Evolutionary conservation across 2,888 invertebrate species (phyloP).

Genomic region (Synergus gifuensis): DNA sequence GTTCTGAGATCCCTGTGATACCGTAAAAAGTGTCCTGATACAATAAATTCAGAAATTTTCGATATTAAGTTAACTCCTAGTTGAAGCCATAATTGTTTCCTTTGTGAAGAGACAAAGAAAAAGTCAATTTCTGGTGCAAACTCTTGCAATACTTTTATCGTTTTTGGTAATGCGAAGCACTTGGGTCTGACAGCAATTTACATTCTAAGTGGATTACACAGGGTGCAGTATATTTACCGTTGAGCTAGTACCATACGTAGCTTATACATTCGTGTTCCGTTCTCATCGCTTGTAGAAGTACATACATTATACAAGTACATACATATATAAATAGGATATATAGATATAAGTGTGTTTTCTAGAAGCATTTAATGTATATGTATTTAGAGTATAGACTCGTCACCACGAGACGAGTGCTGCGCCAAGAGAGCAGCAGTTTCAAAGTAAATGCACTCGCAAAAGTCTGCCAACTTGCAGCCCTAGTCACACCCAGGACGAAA

Average conservation of each 20-base stretch:
- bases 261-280: conserved; percentile 14
- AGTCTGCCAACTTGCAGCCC: conserved; percentile 33
- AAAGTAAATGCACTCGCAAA: conserved; percentile 41
- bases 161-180: conserved; percentile 11
- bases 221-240: conserved; percentile 32
- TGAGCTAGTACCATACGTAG: background rate
- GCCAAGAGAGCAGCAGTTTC: conserved; percentile 32
- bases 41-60: background rate
- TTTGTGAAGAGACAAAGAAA: background rate
- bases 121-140: background rate
- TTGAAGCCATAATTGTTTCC: background rate
- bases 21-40: background rate
- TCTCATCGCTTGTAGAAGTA: background rate
- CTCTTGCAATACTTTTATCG: conserved; percentile 4
- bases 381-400: conserved; percentile 10
- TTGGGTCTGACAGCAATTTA: conserved; percentile 35
- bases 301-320: background rate
- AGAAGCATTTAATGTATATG: conserved; percentile 28
- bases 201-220: conserved; percentile 29
- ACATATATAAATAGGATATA: background rate
- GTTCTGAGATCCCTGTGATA: background rate
- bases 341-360: background rate
- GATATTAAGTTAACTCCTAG: too few species aligned
- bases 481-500: conserved; percentile 11
- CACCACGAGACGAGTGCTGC: conserved; percentile 31